Base-by-base conservation (phyloP, 2,888 invertebrate species). In the Drosophila birchii region DNA sequence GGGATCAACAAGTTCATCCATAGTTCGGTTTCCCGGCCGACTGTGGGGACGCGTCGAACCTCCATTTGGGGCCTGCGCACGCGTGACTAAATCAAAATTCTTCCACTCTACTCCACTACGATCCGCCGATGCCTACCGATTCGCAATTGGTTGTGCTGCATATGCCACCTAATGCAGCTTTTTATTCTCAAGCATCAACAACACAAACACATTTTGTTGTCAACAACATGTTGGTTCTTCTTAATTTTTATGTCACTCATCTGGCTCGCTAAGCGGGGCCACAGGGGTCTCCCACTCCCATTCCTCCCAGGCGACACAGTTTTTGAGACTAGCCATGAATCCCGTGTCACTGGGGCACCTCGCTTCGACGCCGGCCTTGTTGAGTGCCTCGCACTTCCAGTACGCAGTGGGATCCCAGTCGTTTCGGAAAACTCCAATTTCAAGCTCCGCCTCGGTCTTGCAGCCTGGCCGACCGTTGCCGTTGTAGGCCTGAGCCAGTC, bases 51-150 rank as follows among this genome's bases (percentile, higher is more conserved):
- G 1, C 93, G 96, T 75, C 94, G 98, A 81, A 97, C 98, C 0
- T 97, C 97, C 29, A 96, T 98, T 90, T 98, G 98, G 98, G 96
- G 96, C 1, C 93, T 97, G 32, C 93, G 97, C 60, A 96, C 97
- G 7, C 94, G 97, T 91, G 97, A 97, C 93, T 97, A 93, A 94
- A 57, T 29, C 45, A 32, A 12, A 29, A n/a, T 14, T n/a, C 41
- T 34, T 20, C 47, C 18, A 8, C 32, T 11, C 6, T 3, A 47
- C 3, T 11, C n/a, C 6, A 47, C 3, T 11, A 11, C 6, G 9
- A 9, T 8, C 32, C 29, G 4, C 26, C 20, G 1, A 20, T 64
- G 23, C 16, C 38, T 45, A 38, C 8, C 23, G 23, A 72, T n/a
- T 49, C n/a, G 16, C n/a, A 57, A 53, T 68, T 38, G 18, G 34